A percentile compares a stretch with the other conserved stretches of the same genome.
Conservation (phyloP, 2,797 vertebrate species). For the Sebastes goodei region DNA sequence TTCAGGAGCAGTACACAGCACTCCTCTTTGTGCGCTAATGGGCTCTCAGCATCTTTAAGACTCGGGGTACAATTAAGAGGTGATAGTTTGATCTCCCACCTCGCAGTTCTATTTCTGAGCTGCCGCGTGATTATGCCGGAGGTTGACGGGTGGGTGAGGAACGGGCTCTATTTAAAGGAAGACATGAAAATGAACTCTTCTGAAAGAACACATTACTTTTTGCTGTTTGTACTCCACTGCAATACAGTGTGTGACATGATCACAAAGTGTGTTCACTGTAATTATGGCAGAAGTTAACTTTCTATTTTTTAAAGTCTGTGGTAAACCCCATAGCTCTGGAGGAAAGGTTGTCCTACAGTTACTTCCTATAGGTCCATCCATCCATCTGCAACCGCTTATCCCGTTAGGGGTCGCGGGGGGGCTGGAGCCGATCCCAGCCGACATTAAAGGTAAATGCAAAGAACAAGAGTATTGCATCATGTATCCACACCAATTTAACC, state of each 20-base stretch:
- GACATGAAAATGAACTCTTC: slow-evolving; percentile 47
- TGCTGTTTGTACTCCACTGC: slow-evolving; percentile 29
- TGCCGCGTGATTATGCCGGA: slow-evolving; percentile 73
- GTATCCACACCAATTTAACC: neutral
- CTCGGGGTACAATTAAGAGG: slow-evolving; percentile 83
- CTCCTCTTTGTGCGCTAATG: slow-evolving; percentile 77
- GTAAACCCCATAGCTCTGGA: neutral
- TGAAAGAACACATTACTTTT: slow-evolving; percentile 50
- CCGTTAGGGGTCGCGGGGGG: no score
- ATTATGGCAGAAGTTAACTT: neutral
- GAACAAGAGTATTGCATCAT: neutral
- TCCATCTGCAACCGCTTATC: no score
- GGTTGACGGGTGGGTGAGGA: slow-evolving; percentile 71
- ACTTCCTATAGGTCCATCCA: neutral
- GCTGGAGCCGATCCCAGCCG: no score
- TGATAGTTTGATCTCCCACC: slow-evolving; percentile 84
- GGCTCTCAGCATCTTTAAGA: slow-evolving; percentile 82
- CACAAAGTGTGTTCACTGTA: neutral
- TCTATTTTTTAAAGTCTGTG: neutral
- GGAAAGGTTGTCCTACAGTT: neutral
- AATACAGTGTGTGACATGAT: slow-evolving; percentile 9
- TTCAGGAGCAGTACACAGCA: slow-evolving; percentile 68
- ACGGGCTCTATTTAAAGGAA: slow-evolving; percentile 74
- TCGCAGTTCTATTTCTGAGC: slow-evolving; percentile 80
- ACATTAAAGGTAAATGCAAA: neutral